Percentiles rank a stretch among this genome's conserved stretches.
Evolutionary conservation across 2,888 invertebrate genomes (phyloP).

Genomic region (Hesperia comma): DNA sequence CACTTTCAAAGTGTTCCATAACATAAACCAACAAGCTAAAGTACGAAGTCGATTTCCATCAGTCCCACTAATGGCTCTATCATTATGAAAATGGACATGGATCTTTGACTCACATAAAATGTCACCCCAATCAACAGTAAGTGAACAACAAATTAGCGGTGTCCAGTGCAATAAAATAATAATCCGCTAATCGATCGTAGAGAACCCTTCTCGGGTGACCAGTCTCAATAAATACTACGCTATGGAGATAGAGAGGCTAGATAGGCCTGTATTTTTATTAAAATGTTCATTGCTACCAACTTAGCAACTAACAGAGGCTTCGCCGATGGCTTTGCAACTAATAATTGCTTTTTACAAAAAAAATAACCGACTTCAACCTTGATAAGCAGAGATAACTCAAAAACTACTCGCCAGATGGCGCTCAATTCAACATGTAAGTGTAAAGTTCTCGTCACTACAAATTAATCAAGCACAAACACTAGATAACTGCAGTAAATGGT

Average conservation of each 20-base stretch:
- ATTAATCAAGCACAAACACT: too few species aligned
- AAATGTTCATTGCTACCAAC: too few species aligned
- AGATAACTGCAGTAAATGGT: too few species aligned
- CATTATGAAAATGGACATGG: conserved; percentile 25
- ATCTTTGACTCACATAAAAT: conserved; percentile 25
- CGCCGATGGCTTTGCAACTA: too few species aligned
- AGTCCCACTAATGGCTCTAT: neutral
- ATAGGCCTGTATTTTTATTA: conserved; percentile 3
- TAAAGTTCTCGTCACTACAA: too few species aligned
- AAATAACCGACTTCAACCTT: too few species aligned
- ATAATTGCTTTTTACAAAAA: too few species aligned
- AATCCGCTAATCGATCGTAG: conserved; percentile 55
- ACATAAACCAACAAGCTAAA: neutral
- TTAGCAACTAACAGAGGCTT: too few species aligned
- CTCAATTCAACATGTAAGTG: too few species aligned
- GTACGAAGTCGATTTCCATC: neutral
- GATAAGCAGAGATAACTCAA: too few species aligned
- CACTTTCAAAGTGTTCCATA: too few species aligned
- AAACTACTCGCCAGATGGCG: too few species aligned
- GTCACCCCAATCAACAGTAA: conserved; percentile 33
- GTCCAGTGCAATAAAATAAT: conserved; percentile 57
- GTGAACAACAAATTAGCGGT: conserved; percentile 47
- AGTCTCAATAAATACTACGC: conserved; percentile 45
- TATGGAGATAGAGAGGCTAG: conserved; percentile 8
- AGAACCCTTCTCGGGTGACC: conserved; percentile 49